Base-by-base conservation (phyloP, 2,888 invertebrate species). In the Anorthoa munda region DNA sequence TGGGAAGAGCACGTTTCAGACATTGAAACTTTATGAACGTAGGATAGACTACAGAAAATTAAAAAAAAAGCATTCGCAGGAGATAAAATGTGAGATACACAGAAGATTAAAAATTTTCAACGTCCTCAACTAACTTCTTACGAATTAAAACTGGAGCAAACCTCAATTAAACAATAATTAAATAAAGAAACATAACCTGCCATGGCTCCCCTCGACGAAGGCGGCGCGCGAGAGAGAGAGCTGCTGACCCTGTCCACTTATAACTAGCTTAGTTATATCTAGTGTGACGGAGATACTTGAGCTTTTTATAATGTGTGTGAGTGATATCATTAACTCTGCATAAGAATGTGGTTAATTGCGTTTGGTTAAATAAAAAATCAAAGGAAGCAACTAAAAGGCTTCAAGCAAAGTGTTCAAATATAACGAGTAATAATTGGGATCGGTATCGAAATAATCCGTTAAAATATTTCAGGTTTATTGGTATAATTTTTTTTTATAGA, bases 211-310 rank as follows among this genome's bases (percentile, higher is more conserved):
- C 39, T 75, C 64, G 94, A 97, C 97, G 93, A 98, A 98, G 97
- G 98, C 98, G 91, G 98, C 98, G 96, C 97, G 98, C 93, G 99
- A 99, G 97, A 97, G 97, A 97, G 98, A 60, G 59, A 97, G 31
- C 94, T 97, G 99, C 93, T 98, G 90, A 87, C 89, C 75, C 87
- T 88, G 86, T 92, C 91, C 89, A 68, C 63, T 72, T 72, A 76
- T 3, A 64, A 3, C 67, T 83, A 83, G 67, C 21, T n/a, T 55
- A 1, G 39, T 51, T 55, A 72, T 79, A 67, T 18, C 4, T 76
- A 66, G 9, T 23, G 1, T 39, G 63, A 45, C 48, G n/a, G 26
- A 71, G 15, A 3, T 51, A 81, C 70, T 53, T 74, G 82, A 77
- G 77, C 53, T 70, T 59, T 55, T 12, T 17, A 2, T 21, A 7